Percentiles rank a stretch among this genome's conserved stretches.
phyloP scores from a whole-genome alignment of 1,140 invertebrate genomes.

The Drosophila watanabei region DNA sequence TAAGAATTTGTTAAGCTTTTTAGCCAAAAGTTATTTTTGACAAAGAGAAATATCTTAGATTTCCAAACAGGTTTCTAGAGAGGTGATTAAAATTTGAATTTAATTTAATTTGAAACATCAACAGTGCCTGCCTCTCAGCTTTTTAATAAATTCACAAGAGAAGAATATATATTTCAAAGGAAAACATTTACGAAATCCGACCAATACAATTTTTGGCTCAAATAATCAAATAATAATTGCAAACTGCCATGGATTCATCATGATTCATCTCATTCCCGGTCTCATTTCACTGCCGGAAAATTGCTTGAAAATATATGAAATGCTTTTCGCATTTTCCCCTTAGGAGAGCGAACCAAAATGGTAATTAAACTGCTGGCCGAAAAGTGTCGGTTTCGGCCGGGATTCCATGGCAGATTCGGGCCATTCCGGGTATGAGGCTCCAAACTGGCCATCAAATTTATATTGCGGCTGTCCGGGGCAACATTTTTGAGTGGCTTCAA shows the following conservation, averaged over 20 bases:
- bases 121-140: background rate
- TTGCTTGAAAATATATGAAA: conserved; percentile 75
- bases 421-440: background rate
- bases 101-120: background rate
- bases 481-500: conserved; percentile 52
- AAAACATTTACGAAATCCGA: no score
- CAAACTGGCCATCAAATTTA: conserved; percentile 45
- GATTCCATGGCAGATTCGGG: conserved; percentile 16
- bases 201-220: background rate
- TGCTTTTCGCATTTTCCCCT: conserved; percentile 30
- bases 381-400: conserved; percentile 55
- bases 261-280: conserved; percentile 12
- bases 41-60: background rate
- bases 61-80: background rate
- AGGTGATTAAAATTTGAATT: background rate
- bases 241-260: conserved; percentile 42
- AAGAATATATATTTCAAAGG: background rate
- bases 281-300: conserved; percentile 45
- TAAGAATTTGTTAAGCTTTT: background rate
- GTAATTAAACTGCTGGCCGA: conserved; percentile 74
- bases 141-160: background rate
- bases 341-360: conserved; percentile 49
- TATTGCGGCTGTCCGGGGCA: conserved; percentile 45
- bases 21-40: background rate
- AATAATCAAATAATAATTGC: conserved; percentile 57